Base-by-base conservation (phyloP, 2,113 vertebrate genomes). In the Butastur rufipennis region DNA sequence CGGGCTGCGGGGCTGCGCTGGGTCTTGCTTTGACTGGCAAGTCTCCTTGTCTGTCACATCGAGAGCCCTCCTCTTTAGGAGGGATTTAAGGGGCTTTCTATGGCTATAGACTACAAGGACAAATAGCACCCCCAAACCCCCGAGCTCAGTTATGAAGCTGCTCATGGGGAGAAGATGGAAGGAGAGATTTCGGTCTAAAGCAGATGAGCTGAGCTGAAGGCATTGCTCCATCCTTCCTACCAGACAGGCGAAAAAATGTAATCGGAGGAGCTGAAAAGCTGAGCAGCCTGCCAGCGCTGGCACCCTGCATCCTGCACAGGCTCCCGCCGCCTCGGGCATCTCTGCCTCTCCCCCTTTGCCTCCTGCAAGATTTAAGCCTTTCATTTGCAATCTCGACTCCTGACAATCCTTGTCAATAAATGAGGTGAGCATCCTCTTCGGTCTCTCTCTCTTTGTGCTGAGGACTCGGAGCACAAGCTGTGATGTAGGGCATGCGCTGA, bases 61-160 rank as follows among this genome's bases (percentile, higher is more conserved):
- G 14, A 36, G 81, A 63, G 52, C 94, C 95, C 94, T 89, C 93
- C 93, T 86, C 92, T 55, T 58, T 50, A 96, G 97, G 96, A 92
- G 97, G 98, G 96, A 95, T 95, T 89, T 85, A n/a, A 82, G 88
- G 86, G 80, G 95, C 95, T 97, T 97, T 97, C 95, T 91, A 90
- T 96, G 97, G 97, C 94, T 96, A 75, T 56, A 88, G 91, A 59
- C 94, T 59, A 34, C 94, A 97, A 97, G 94, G 96, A 92, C 97
- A 89, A 97, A 83, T 48, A 92, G 92, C 91, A 82, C 75, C 82
- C 88, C 70, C 43, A 43, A 72, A 55, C 58, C 81, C 73, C 80
- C 36, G 77, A 62, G 79, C 81, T 63, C 75, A 52, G 92, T 14
- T 34, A 55, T 79, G 90, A 91, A 62, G 88, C 88, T 36, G 86